Conservation (phyloP, 2,797 vertebrate species). For the Acipenser transmontanus region DNA sequence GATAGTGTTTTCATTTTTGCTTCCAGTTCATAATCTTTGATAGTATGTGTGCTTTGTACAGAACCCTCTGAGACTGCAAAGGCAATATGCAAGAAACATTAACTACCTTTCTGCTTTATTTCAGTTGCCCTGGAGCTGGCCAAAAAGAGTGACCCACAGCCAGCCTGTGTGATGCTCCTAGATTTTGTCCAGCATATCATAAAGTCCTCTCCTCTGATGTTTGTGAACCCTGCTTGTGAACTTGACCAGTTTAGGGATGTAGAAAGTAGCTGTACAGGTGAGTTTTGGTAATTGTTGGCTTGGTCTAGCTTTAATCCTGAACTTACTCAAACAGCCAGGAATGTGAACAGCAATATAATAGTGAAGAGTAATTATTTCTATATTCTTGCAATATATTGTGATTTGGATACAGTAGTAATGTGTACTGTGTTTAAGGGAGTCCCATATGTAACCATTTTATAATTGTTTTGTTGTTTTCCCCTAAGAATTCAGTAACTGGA, state of each 20-base stretch:
- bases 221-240: slow-evolving; percentile 73
- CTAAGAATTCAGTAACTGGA: slow-evolving; percentile 91
- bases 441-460: too few species aligned
- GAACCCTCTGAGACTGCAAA: too few species aligned
- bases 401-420: too few species aligned
- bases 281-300: slow-evolving; percentile 24
- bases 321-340: too few species aligned
- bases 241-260: slow-evolving; percentile 60
- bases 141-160: slow-evolving; percentile 85
- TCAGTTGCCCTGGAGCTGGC: slow-evolving; percentile 83
- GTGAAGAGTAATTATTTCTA: too few species aligned
- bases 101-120: slow-evolving; percentile 21
- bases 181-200: slow-evolving; percentile 95
- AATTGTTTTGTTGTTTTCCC: slow-evolving; percentile 20
- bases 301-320: background rate
- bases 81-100: too few species aligned
- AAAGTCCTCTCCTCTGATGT: slow-evolving; percentile 92
- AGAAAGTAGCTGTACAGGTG: slow-evolving; percentile 71
- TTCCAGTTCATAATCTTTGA: too few species aligned
- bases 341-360: too few species aligned
- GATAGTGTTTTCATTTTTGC: too few species aligned
- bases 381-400: too few species aligned
- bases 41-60: too few species aligned
- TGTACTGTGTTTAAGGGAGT: too few species aligned
- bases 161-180: slow-evolving; percentile 90